Base-by-base conservation (phyloP, 2,797 vertebrate genomes). In the Pangasius macronema region DNA sequence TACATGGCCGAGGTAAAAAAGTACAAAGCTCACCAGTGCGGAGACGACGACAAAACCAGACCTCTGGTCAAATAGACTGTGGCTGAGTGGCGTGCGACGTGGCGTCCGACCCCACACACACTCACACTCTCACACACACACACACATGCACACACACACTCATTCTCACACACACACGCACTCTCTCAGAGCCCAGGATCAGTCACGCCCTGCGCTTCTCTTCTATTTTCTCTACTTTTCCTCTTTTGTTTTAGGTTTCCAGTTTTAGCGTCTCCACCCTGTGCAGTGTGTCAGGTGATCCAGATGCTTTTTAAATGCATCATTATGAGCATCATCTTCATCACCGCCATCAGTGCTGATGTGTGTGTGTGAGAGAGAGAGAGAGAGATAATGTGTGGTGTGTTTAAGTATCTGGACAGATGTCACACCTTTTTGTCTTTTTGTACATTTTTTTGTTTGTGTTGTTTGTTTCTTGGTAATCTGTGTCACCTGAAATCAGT, bases 1-100 rank as follows among this genome's bases (percentile, higher is more conserved):
- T 99, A 99, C 95, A 98, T 99, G 98, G 98, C 97, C 5, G 98
- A 99, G 93, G 98, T 99, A 94, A 98, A 99, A 96, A 99, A 98
- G 93, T 99, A 99, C 94, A 99, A 99, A 96, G 97, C 97, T 59
- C 98, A 99, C 89, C 97, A 98, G 96, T 99, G 98, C 91, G 96
- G 98, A 0, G 98, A 99, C 9, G 98, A 99, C 55, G 98, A 99
- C 94, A 99, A 99, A 94, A 99, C 97, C 91, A 95, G 98, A 63
- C 98, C 98, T 86, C 95, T 99, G 93, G 98, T 99, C 91, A 99
- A 99, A 96, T 99, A 96, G 93, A 91, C 61, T 84, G 83, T 85
- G 89, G 89, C 86, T 88, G 79, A 79, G 67, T 84, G 86, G 85
- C 86, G 67, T 89, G 67, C 42, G 51, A 53, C 16, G 49, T 59